phyloP scores from a whole-genome alignment of 2,888 invertebrate genomes.

The Scaptomyza parva region DNA sequence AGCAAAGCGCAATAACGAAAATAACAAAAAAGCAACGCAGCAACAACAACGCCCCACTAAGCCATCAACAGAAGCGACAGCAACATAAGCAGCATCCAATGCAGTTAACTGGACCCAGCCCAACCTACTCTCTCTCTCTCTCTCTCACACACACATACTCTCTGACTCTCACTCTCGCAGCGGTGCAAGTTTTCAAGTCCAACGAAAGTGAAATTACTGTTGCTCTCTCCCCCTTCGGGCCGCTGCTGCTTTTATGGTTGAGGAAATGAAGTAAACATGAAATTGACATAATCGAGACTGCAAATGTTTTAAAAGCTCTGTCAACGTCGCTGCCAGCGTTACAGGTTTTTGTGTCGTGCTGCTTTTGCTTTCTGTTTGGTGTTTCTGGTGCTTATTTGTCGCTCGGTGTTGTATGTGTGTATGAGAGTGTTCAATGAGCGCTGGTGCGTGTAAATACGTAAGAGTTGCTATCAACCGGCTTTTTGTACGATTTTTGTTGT shows the following conservation, averaged over 20 bases:
- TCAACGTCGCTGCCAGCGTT: conserved; percentile 55
- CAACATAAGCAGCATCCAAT: conserved; percentile 51
- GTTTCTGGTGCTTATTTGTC: conserved; percentile 24
- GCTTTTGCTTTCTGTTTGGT: conserved; percentile 63
- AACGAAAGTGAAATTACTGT: conserved; percentile 78
- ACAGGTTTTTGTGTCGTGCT: conserved; percentile 74
- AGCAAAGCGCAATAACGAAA: conserved; percentile 39
- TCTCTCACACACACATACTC: conserved; percentile 27
- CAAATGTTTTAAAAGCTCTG: conserved; percentile 69
- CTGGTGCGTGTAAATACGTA: conserved; percentile 81
- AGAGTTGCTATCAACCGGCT: conserved; percentile 81
- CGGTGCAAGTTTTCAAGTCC: conserved; percentile 78
- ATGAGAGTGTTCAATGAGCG: conserved; percentile 76
- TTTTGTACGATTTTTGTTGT: conserved; percentile 63
- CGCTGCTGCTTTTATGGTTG: conserved; percentile 45
- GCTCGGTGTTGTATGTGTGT: conserved; percentile 60
- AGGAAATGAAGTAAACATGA: conserved; percentile 80
- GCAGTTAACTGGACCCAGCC: conserved; percentile 52
- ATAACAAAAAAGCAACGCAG: conserved; percentile 11
- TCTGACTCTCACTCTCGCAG: conserved; percentile 23
- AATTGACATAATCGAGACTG: conserved; percentile 80
- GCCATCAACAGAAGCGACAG: conserved; percentile 27
- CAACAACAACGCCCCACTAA: conserved; percentile 58
- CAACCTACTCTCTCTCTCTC: conserved; percentile 27
- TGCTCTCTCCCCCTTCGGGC: conserved; percentile 26